phyloP scores from a whole-genome alignment of 2,113 vertebrate genomes.

The Sardina pilchardus region DNA sequence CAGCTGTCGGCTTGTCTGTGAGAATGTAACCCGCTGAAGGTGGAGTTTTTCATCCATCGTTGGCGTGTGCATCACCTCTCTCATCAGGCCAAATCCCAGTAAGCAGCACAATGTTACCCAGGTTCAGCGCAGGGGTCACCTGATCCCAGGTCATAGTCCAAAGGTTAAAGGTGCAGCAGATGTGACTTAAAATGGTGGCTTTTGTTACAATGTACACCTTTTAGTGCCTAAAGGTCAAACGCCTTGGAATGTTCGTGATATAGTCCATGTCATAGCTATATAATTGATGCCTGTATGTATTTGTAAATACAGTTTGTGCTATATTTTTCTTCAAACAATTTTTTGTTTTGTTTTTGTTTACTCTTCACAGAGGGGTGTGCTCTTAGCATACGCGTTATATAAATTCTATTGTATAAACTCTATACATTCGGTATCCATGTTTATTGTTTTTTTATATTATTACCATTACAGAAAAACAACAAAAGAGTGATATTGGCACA shows the following conservation, averaged over 20 bases:
- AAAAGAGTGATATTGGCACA: background rate
- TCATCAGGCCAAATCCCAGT: background rate
- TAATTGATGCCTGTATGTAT: constrained; percentile 61
- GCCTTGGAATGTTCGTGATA: constrained; percentile 71
- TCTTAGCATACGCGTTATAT: constrained; percentile 29
- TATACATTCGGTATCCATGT: background rate
- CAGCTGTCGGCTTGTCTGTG: background rate
- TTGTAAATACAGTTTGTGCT: constrained; percentile 61
- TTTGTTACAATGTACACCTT: constrained; percentile 70
- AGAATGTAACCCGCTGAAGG: background rate
- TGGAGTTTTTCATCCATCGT: background rate
- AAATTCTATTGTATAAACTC: constrained; percentile 18
- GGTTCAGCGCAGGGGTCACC: background rate
- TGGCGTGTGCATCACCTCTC: background rate
- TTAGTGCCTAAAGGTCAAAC: constrained; percentile 73
- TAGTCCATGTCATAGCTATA: constrained; percentile 42
- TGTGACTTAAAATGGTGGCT: constrained; percentile 53
- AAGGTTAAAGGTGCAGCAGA: constrained; percentile 55
- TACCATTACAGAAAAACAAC: background rate
- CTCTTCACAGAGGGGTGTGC: background rate
- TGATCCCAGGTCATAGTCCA: constrained; percentile 39
- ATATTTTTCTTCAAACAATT: constrained; percentile 47
- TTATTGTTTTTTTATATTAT: background rate
- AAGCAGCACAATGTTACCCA: background rate
- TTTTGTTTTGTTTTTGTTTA: constrained; percentile 1